Evolutionary conservation across 2,888 invertebrate species (phyloP).

Genomic region (Pyralis farinalis): DNA sequence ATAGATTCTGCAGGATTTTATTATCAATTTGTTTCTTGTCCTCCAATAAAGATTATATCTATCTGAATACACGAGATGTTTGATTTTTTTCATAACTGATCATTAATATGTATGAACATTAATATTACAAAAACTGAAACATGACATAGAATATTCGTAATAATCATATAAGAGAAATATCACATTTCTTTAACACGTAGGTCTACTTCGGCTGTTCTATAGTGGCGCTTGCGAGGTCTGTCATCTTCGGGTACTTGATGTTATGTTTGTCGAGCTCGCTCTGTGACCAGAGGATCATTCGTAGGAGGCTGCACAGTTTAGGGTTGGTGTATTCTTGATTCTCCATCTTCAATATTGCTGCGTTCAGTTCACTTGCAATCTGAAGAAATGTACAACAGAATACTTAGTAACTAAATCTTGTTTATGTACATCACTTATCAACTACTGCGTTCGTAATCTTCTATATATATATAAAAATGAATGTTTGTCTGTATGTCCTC

Average conservation of each 20-base stretch:
- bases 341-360: constrained; percentile 97
- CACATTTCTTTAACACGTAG: constrained; percentile 4
- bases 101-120: too few species aligned
- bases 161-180: constrained; percentile 2
- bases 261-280: constrained; percentile 96
- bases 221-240: constrained; percentile 91
- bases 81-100: too few species aligned
- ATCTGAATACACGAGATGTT: too few species aligned
- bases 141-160: constrained; percentile 4
- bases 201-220: constrained; percentile 87
- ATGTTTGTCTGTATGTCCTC: too few species aligned
- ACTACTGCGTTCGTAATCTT: too few species aligned
- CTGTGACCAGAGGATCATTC: constrained; percentile 97
- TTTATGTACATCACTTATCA: too few species aligned
- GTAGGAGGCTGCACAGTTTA: constrained; percentile 93
- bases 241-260: constrained; percentile 97
- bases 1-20: too few species aligned
- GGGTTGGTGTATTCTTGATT: constrained; percentile 95
- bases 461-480: too few species aligned
- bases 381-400: constrained; percentile 35
- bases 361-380: constrained; percentile 98
- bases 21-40: too few species aligned
- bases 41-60: too few species aligned
- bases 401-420: too few species aligned
- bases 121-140: neutral